Base-by-base conservation (phyloP, 2,888 invertebrate genomes). In the Phoronis australis region DNA sequence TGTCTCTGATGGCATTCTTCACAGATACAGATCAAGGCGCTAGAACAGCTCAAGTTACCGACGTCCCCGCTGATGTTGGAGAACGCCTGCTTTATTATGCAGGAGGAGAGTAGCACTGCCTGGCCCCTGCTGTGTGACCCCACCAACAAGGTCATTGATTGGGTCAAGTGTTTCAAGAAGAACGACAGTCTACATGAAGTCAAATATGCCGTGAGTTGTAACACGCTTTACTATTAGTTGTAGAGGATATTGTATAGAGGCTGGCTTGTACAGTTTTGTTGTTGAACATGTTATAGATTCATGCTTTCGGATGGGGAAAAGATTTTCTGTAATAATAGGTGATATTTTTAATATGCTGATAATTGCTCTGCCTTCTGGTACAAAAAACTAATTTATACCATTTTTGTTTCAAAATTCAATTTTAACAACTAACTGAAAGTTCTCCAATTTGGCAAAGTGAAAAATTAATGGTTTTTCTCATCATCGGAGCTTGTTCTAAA, bases 61-160 rank as follows among this genome's bases (percentile, higher is more conserved):
- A 69, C 61, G 37, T 69, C 73, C 1, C 60, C 57, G 0, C 62
- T 73, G 49, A 69, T 74, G 69, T 56, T 73, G 56, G 75, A 76
- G 62, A 76, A 76, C 54, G 66, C 71, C 15, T 65, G 66, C 37
- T 73, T 73, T 60, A 54, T 76, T 47, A 69, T 74, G 68, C 71
- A 74, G 54, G 71, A 69, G 40, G 67, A 68, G 47, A 68, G 64
- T 47, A 61, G 62, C 35, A 62, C 65, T 40, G 71, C 73, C 25
- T 76, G 76, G 76, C 76, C 75, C 15, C 62, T 76, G 4, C 57
- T 76, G 44, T 75, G 72, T 64, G 76, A 76, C 55, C 70, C 74
- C 12, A 71, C 72, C 24, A 65, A 68, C 31, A 56, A 66, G 18
- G 68, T 67, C 37, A 61, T 75, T 26, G 63, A 66, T 38, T 76